Evolutionary conservation across 2,888 invertebrate species (phyloP).

Genomic region (Craniophora ligustri): DNA sequence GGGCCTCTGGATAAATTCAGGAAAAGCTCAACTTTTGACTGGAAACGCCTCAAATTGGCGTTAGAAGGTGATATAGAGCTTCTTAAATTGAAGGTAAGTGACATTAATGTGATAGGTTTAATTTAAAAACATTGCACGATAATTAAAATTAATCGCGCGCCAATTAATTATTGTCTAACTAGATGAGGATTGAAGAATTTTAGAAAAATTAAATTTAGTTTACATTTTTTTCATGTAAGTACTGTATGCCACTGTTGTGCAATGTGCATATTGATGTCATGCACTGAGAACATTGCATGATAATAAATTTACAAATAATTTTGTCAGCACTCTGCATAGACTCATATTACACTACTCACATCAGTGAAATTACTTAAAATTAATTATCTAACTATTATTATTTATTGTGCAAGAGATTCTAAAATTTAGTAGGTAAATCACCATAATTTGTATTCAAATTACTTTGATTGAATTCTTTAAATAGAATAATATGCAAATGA

Average conservation of each 20-base stretch:
- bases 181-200: not conserved
- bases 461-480: not conserved
- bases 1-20: slow-evolving; percentile 95
- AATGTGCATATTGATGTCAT: no score
- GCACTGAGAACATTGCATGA: no score
- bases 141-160: slow-evolving; percentile 15
- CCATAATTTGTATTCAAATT: not conserved
- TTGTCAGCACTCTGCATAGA: no score
- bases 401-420: not conserved
- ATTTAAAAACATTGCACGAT: slow-evolving; percentile 17
- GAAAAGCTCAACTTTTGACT: slow-evolving; percentile 94
- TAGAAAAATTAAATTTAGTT: not conserved
- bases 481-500: slow-evolving; percentile 22
- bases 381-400: not conserved
- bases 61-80: slow-evolving; percentile 93
- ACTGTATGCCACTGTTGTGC: no score
- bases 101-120: slow-evolving; percentile 1
- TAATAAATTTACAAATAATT: no score
- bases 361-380: no score
- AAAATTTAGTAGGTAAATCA: no score
- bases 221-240: no score
- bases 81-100: slow-evolving; percentile 92
- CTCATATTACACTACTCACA: not conserved
- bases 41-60: slow-evolving; percentile 94
- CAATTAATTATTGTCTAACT: slow-evolving; percentile 19